Evolutionary conservation across 2,888 invertebrate genomes (phyloP).

Genomic region (Anorthoa munda): DNA sequence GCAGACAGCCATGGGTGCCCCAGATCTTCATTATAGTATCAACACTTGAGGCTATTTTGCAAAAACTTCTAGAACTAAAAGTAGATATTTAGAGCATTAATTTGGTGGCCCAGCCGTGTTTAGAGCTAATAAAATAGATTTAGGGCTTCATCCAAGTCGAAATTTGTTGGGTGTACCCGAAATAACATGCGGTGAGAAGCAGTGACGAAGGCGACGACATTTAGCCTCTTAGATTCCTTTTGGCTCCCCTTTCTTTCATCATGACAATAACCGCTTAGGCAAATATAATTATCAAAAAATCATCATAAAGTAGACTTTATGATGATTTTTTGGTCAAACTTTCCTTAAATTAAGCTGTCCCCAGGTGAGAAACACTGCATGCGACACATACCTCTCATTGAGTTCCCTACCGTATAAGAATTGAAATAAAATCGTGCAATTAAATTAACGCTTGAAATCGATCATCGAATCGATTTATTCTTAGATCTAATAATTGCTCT

Average conservation of each 20-base stretch:
- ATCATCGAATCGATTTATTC: slow-evolving; percentile 44
- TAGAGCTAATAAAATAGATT: slow-evolving; percentile 32
- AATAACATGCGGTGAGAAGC: background rate
- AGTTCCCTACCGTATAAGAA: too few species aligned
- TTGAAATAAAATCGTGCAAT: too few species aligned
- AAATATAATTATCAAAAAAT: too few species aligned
- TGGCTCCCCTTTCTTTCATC: background rate
- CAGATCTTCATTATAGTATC: background rate
- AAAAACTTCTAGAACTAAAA: background rate
- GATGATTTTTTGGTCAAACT: background rate
- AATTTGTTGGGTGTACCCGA: slow-evolving; percentile 16
- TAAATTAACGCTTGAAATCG: too few species aligned
- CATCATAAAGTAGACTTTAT: too few species aligned
- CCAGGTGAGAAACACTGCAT: too few species aligned
- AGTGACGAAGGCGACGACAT: background rate
- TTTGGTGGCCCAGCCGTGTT: background rate
- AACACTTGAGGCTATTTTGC: background rate
- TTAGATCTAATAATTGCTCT: background rate
- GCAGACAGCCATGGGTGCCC: too few species aligned
- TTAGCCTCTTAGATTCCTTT: background rate
- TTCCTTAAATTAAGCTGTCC: too few species aligned
- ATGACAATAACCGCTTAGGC: background rate
- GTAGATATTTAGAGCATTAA: background rate
- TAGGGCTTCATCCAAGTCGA: slow-evolving; percentile 12
- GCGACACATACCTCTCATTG: too few species aligned